A percentile compares a stretch with the other conserved stretches of the same genome.
These are phyloP conservation scores for Deilephila elpenor DNA, from an alignment of 2,888 invertebrate genomes.

Conservation along the genomic window DNA sequence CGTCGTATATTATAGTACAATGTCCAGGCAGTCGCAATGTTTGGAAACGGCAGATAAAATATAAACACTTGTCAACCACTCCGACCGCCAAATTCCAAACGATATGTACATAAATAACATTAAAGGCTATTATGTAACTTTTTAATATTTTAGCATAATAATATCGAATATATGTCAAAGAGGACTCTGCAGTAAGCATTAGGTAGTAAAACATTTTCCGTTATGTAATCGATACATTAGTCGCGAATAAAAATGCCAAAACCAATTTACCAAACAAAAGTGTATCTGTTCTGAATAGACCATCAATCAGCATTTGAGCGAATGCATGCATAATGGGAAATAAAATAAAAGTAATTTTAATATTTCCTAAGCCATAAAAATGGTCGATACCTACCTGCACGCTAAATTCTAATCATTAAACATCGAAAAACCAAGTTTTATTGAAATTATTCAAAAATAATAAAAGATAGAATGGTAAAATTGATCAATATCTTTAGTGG, in stretches of 20 bases:
- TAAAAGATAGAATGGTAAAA: slow-evolving; percentile 9
- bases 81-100: neutral
- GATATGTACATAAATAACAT: slow-evolving; percentile 1
- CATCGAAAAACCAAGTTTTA: slow-evolving; percentile 18
- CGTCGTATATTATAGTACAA: neutral
- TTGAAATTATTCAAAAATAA: slow-evolving; percentile 21
- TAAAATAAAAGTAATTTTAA: slow-evolving; percentile 19
- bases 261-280: slow-evolving; percentile 14
- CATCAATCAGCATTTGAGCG: slow-evolving; percentile 13
- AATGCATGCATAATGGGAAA: slow-evolving; percentile 20
- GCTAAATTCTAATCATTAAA: slow-evolving; percentile 8
- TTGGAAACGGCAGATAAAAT: neutral
- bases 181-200: neutral
- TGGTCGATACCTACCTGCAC: neutral
- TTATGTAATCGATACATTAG: slow-evolving; percentile 11
- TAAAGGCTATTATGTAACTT: neutral
- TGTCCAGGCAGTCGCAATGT: neutral
- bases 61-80: neutral
- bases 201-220: neutral
- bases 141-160: neutral
- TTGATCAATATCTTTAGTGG: slow-evolving; percentile 26
- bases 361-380: slow-evolving; percentile 15
- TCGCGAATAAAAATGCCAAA: neutral
- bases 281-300: slow-evolving; percentile 1
- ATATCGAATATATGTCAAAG: neutral